Evolutionary conservation across 2,797 vertebrate genomes (phyloP).

Genomic region (Phoxinus dragarum): DNA sequence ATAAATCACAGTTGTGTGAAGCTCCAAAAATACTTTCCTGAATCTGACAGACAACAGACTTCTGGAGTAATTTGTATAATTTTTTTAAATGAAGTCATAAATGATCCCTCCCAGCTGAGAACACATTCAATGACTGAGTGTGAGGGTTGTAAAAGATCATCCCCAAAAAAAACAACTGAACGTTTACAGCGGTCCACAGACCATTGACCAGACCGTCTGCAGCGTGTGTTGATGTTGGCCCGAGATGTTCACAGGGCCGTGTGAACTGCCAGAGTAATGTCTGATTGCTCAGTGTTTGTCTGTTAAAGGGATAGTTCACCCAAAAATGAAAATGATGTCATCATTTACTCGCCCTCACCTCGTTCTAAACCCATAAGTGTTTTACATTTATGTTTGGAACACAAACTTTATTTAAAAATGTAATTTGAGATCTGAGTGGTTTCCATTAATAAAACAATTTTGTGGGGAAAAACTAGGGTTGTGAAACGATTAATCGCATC

Average conservation of each 20-base stretch:
- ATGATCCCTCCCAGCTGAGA: background rate
- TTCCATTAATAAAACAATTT: no score
- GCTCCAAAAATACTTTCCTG: background rate
- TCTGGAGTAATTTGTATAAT: background rate
- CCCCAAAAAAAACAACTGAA: background rate
- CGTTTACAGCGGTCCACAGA: background rate
- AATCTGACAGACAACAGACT: conserved; percentile 4
- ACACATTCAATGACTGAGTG: background rate
- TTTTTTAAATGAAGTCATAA: background rate
- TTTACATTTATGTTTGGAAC: no score
- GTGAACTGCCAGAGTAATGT: conserved; percentile 14
- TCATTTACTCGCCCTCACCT: background rate
- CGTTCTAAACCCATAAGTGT: background rate
- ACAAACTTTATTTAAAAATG: no score
- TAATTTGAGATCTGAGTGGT: no score
- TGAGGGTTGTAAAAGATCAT: background rate
- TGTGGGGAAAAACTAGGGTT: no score
- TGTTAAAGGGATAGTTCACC: background rate
- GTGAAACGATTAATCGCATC: no score
- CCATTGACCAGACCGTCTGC: conserved; percentile 20
- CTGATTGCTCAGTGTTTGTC: background rate
- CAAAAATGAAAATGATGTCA: background rate
- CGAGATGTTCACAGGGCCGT: background rate
- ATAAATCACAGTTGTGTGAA: background rate
- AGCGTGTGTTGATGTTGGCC: conserved; percentile 36